A percentile compares a stretch with the other conserved stretches of the same genome.
Evolutionary conservation across 2,888 invertebrate species (phyloP).

Genomic region (Drosophila mimica): DNA sequence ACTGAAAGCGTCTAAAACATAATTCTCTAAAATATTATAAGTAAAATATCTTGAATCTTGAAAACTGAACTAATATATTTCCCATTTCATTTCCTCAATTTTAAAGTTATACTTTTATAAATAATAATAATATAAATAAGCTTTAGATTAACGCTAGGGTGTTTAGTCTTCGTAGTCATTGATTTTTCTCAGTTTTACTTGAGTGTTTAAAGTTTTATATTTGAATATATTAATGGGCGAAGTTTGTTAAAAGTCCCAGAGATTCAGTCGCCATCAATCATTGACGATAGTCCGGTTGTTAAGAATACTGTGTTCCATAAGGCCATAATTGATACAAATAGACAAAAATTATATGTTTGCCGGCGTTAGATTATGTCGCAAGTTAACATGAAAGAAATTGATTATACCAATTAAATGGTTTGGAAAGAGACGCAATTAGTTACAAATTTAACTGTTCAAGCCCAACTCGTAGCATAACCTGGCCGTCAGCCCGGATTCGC

Average conservation of each 20-base stretch:
- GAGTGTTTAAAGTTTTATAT: background rate
- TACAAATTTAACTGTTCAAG: conserved; percentile 36
- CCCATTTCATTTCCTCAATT: background rate
- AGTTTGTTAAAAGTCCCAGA: conserved; percentile 5
- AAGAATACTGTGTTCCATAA: conserved; percentile 4
- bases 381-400: background rate
- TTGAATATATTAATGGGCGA: conserved; percentile 13
- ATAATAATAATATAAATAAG: background rate
- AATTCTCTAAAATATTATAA: background rate
- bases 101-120: background rate
- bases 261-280: conserved; percentile 20
- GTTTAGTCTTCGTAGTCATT: background rate
- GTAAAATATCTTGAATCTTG: background rate
- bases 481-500: conserved; percentile 15
- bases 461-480: conserved; percentile 13
- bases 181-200: background rate
- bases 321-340: background rate
- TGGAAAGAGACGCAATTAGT: conserved; percentile 4
- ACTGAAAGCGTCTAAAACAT: background rate
- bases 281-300: background rate
- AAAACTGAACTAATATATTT: background rate
- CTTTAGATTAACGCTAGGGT: conserved; percentile 4
- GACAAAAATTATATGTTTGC: conserved; percentile 1
- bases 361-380: background rate
- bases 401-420: conserved; percentile 24